These are phyloP conservation scores for Orius insidiosus DNA, from an alignment of 1,140 invertebrate species.

Conservation along the genomic window DNA sequence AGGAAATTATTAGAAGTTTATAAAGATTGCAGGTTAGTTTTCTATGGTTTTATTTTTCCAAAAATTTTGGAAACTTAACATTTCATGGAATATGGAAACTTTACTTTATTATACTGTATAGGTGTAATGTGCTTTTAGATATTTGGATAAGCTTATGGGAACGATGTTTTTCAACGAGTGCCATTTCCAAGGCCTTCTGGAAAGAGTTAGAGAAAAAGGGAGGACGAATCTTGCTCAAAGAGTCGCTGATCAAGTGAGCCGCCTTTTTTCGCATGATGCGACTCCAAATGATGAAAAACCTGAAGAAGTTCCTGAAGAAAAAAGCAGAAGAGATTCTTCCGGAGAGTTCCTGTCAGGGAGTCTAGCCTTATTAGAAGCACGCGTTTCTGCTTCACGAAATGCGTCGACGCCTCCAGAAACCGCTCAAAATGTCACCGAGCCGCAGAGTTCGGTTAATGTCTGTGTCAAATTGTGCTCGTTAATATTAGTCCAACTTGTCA, in stretches of 20 bases:
- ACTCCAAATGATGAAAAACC: not conserved
- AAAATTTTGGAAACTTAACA: constrained; percentile 7
- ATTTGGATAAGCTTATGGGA: constrained; percentile 64
- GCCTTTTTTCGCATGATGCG: constrained; percentile 26
- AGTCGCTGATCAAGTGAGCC: constrained; percentile 38
- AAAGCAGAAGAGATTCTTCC: not conserved
- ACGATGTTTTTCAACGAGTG: constrained; percentile 71
- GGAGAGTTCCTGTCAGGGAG: constrained; percentile 14
- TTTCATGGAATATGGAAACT: too few relatives aligned
- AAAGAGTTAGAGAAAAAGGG: constrained; percentile 34
- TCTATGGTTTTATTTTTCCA: constrained; percentile 1
- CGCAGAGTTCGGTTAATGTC: constrained; percentile 29
- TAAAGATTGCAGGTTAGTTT: constrained; percentile 52
- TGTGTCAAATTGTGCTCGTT: constrained; percentile 55
- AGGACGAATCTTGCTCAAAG: constrained; percentile 33
- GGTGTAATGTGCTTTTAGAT: constrained; percentile 26
- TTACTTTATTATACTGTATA: too few relatives aligned
- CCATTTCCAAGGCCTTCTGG: constrained; percentile 48
- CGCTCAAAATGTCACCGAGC: not conserved
- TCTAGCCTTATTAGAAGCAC: constrained; percentile 13
- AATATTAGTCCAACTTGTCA: constrained; percentile 52
- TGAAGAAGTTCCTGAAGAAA: constrained; percentile 4
- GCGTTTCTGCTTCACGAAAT: constrained; percentile 2
- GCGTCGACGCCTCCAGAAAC: not conserved
- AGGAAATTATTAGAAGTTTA: constrained; percentile 62